Percentiles rank a stretch among this genome's conserved stretches.
These are phyloP conservation scores for Nymphicus hollandicus DNA, from an alignment of 2,113 vertebrate species.

Conservation along the genomic window DNA sequence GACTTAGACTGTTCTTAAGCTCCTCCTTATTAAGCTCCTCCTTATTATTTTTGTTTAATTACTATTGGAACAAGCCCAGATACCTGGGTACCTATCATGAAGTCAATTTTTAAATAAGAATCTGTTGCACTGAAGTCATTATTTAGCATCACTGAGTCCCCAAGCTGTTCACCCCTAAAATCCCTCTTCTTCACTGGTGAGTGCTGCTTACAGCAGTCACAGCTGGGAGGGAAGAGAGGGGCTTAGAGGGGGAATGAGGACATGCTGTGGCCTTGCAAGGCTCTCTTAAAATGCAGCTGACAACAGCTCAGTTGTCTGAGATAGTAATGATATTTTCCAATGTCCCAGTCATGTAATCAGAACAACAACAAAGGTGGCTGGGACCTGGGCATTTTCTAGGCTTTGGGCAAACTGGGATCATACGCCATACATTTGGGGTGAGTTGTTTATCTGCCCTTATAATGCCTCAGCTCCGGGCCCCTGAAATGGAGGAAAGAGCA, in stretches of 20 bases:
- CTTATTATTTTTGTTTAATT: neutral
- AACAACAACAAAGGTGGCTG: neutral
- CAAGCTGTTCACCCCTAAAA: neutral
- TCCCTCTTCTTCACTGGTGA: neutral
- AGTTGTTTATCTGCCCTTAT: neutral
- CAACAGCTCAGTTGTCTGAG: accelerated
- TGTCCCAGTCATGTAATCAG: neutral
- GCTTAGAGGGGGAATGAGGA: neutral
- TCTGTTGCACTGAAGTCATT: neutral
- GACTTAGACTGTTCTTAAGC: neutral
- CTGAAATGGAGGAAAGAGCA: neutral
- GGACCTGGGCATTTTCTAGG: neutral
- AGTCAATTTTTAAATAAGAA: neutral
- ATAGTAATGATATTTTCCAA: neutral
- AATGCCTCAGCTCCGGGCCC: accelerated
- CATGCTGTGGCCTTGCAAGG: neutral
- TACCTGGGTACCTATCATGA: neutral
- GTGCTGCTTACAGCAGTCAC: neutral
- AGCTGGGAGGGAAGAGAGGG: neutral
- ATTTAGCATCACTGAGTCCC: neutral
- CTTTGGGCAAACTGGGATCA: neutral
- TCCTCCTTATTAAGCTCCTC: neutral
- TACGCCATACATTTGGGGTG: accelerated
- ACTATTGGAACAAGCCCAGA: neutral
- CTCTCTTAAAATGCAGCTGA: neutral